These are phyloP conservation scores for Pipa parva DNA, from an alignment of 2,113 vertebrate genomes.

Conservation along the genomic window DNA sequence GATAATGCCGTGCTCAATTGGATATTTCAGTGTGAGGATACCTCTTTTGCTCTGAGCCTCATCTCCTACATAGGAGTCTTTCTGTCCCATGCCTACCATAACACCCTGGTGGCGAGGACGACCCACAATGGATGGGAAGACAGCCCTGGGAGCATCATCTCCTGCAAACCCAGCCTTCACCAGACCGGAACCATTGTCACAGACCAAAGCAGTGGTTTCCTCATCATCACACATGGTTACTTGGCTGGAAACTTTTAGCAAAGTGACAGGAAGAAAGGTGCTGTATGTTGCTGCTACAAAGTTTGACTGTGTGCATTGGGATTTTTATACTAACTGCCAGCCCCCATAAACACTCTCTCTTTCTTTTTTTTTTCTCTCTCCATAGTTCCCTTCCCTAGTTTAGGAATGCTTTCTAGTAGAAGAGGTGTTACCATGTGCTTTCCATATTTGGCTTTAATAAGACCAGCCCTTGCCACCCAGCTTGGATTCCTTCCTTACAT, in stretches of 20 bases:
- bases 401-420: neutral
- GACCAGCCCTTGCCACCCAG: slow-evolving; percentile 13
- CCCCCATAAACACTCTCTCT: fast-evolving
- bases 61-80: slow-evolving; percentile 70
- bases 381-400: neutral
- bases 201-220: slow-evolving; percentile 70
- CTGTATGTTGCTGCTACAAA: slow-evolving; percentile 6
- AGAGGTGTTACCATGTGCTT: neutral
- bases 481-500: neutral
- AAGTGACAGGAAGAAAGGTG: neutral
- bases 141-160: slow-evolving; percentile 69
- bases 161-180: slow-evolving; percentile 74
- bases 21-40: slow-evolving; percentile 73
- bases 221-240: slow-evolving; percentile 52
- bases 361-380: neutral
- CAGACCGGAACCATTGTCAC: slow-evolving; percentile 71
- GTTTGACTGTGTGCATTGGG: neutral
- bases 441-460: slow-evolving; percentile 28
- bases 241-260: neutral
- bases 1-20: slow-evolving; percentile 70
- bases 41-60: slow-evolving; percentile 75
- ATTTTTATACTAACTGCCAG: slow-evolving; percentile 22
- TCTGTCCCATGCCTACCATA: slow-evolving; percentile 75
- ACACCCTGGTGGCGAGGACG: slow-evolving; percentile 72
- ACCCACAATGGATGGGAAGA: slow-evolving; percentile 71